Evolutionary conservation across 2,113 vertebrate genomes (phyloP), one percentile per base, ranked within the genome.

Genomic region (Anser cygnoides): DNA sequence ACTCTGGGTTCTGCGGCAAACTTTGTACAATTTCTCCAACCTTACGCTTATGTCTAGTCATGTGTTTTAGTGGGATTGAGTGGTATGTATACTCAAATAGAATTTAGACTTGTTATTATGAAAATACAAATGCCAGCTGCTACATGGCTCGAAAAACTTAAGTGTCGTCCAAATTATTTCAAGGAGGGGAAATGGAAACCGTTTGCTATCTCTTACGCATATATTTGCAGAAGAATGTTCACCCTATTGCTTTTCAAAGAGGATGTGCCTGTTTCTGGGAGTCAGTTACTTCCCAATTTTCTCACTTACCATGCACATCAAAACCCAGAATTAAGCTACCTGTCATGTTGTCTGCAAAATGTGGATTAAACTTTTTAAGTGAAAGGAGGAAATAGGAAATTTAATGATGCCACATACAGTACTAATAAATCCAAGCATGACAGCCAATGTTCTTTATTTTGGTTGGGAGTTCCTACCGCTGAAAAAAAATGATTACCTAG

Each of bases 91-190:
- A 8, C 44, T 90, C 68, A 78, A 85, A 78, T 46, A 78, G 80
- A 87, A 81, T 84, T 76, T 52, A 59, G 73, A 21, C 71, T 55
- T 95, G 68, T 81, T 84, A 12, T 61, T 72, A 20, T 44, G 80
- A 94, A 91, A 95, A 94, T 92, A 79, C 76, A 84, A 86, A 72
- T 87, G 76, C 88, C 95, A 96, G 90, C 92, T 94, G 93, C 86
- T 89, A 35, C 49, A 5, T 87, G 90, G 83, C 79, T 94, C 89
- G 86, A 41, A 87, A 78, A 79, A 68, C 73, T 87, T 74, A 75
- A 77, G 54, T 59, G 83, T 71, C 8, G 0, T 80, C 85, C 88
- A 96, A 10, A 18, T 50, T 93, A 82, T 78, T 91, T 89, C 46
- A 66, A 73, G 84, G 44, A 79, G 55, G 62, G 63, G 80, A 95